Conservation (phyloP, 2,888 invertebrate genomes). For the Apodemia duryi region DNA sequence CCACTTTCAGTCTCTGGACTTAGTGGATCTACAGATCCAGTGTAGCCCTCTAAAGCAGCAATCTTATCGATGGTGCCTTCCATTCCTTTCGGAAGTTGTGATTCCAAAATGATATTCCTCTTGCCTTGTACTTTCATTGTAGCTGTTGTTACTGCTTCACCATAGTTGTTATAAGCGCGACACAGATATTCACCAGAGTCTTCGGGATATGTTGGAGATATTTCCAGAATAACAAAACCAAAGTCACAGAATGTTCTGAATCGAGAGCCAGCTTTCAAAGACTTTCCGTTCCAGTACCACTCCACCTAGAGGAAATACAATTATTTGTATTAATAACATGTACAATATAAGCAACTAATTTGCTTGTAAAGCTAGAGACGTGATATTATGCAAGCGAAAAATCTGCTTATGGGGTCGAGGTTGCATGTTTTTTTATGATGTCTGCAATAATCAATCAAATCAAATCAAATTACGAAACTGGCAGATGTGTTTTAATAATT, state of each 20-base stretch:
- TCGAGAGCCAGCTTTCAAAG: constrained; percentile 91
- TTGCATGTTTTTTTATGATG: too few relatives aligned
- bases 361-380: background rate
- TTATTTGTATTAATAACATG: constrained; percentile 6
- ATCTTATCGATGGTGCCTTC: constrained; percentile 96
- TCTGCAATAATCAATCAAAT: background rate
- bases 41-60: constrained; percentile 93
- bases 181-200: constrained; percentile 96
- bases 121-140: constrained; percentile 95
- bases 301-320: constrained; percentile 81
- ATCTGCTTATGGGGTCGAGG: too few relatives aligned
- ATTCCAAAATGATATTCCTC: constrained; percentile 93
- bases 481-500: too few relatives aligned
- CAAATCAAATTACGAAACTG: background rate
- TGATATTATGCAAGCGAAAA: too few relatives aligned
- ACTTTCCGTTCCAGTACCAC: constrained; percentile 97
- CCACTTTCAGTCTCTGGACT: constrained; percentile 90
- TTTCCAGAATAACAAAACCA: constrained; percentile 98
- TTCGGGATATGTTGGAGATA: constrained; percentile 97
- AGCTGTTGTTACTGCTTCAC: constrained; percentile 94
- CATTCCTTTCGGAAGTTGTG: constrained; percentile 95
- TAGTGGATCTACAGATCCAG: constrained; percentile 82
- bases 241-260: constrained; percentile 99
- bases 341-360: background rate
- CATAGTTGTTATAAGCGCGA: constrained; percentile 92